A percentile compares a stretch with the other conserved stretches of the same genome.
Evolutionary conservation across 2,797 vertebrate genomes (phyloP).

Genomic region (Decapterus maruadsi): DNA sequence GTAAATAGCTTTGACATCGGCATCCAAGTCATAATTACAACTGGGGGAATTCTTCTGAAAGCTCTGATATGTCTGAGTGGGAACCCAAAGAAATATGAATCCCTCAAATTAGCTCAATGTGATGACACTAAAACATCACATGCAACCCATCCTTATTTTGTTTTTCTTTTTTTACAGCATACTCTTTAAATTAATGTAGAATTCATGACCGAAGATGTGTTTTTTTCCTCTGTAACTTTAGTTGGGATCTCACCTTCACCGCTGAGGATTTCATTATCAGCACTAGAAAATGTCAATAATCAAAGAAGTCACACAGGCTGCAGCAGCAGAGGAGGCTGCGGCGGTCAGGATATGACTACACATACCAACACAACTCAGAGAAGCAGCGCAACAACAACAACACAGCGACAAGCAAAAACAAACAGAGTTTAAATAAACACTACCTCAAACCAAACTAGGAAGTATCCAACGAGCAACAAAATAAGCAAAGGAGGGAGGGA

Average conservation of each 20-base stretch:
- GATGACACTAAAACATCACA: background rate
- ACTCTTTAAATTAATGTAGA: background rate
- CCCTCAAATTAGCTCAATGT: background rate
- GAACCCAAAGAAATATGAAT: background rate
- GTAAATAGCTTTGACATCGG: background rate
- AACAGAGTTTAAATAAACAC: slow-evolving; percentile 55
- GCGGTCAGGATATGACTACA: slow-evolving; percentile 58
- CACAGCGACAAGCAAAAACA: slow-evolving; percentile 54
- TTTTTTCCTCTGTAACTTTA: background rate
- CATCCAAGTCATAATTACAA: background rate
- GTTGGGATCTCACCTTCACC: background rate
- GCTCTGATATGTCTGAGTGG: background rate
- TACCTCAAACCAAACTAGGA: slow-evolving; percentile 55
- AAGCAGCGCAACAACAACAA: slow-evolving; percentile 41
- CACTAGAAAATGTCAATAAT: slow-evolving; percentile 63
- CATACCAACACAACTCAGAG: slow-evolving; percentile 58
- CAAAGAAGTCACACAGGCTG: slow-evolving; percentile 54
- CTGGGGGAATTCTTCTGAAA: background rate
- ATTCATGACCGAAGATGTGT: no score
- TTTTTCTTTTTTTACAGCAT: no score
- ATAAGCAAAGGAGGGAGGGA: background rate
- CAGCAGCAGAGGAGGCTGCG: slow-evolving; percentile 44
- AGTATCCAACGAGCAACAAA: slow-evolving; percentile 48
- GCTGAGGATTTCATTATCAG: background rate
- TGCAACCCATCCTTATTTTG: no score